These are phyloP conservation scores for Cydia splendana DNA, from an alignment of 1,140 invertebrate species.

Conservation along the genomic window DNA sequence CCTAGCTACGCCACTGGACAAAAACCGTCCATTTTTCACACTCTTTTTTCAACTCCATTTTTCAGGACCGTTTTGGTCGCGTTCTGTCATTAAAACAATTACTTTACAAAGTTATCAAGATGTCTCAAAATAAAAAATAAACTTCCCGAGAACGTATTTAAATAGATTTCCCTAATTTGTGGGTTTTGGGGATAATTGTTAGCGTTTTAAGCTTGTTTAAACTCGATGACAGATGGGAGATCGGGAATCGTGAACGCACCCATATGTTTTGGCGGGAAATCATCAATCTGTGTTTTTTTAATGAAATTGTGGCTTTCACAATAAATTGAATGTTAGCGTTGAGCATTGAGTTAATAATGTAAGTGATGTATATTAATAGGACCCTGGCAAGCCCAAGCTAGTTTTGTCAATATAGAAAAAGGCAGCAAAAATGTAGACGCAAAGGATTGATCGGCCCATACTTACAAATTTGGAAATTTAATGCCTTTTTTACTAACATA, in stretches of 20 bases:
- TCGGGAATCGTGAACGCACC: conserved; percentile 23
- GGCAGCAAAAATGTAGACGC: too few relatives aligned
- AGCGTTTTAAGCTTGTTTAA: conserved; percentile 13
- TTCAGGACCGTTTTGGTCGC: conserved; percentile 51
- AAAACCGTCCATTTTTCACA: too few relatives aligned
- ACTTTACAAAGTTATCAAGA: conserved; percentile 55
- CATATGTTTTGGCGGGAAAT: conserved; percentile 9
- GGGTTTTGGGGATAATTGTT: conserved; percentile 28
- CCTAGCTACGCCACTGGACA: too few relatives aligned
- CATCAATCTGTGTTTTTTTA: conserved; percentile 3
- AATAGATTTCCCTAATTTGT: conserved; percentile 42
- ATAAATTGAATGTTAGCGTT: background rate
- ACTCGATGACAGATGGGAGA: conserved; percentile 35
- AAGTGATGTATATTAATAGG: too few relatives aligned
- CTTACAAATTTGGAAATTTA: too few relatives aligned
- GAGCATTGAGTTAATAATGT: too few relatives aligned
- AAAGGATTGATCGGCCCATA: too few relatives aligned
- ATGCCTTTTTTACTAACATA: too few relatives aligned
- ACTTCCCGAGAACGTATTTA: conserved; percentile 27
- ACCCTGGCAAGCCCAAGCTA: too few relatives aligned
- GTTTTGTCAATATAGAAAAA: too few relatives aligned
- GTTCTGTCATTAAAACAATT: conserved; percentile 66
- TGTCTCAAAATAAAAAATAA: conserved; percentile 48
- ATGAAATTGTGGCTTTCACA: background rate
- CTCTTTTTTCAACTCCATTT: conserved; percentile 41